Evolutionary conservation across 2,113 vertebrate genomes (phyloP), one percentile per base, ranked within the genome.

Genomic region (Leptobrachium ailaonicum): DNA sequence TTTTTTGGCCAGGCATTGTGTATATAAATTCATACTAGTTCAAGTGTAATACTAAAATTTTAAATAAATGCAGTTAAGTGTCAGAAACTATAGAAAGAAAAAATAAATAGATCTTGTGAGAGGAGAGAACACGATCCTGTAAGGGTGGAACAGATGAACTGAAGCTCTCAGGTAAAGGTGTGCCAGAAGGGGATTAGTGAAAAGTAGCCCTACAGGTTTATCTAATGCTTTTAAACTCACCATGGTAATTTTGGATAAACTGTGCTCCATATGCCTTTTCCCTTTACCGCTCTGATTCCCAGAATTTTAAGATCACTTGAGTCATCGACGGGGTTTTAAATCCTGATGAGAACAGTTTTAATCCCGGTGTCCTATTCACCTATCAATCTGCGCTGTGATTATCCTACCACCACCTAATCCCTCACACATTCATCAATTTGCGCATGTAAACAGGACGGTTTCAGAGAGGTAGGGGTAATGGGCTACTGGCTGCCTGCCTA

Each of bases 121-220:
- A 44, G 50, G 10, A 56, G 70, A 72, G 50, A 60, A 73, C 71
- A 12, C 47, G 76, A 77, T 43, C 54, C 56, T 54, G 63, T 74
- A 47, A 81, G 79, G 79, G 72, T 81, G 71, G 71, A 72, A 75
- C 79, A 68, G 71, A 71, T 74, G 63, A 58, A 73, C 10, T 44
- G 66, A 80, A 66, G 62, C 56, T 72, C 71, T 66, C 69, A 42
- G n/a, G 77, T 74, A 11, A 75, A 81, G 71, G 79, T 69, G 79
- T 81, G 79, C 71, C 64, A 60, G 12, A 41, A 74, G 71, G 41
- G 79, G 79, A 81, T 81, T 81, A 81, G n/a, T 47, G 32, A 68
- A 81, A 81, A 81, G 71, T 81, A 81, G 79, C 64, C 20, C 50
- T 69, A 47, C 79, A 69, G 79, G 71, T 75, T 81, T 75, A 81